Conservation (phyloP, 2,888 invertebrate genomes). For the Pantelozetes paolii region DNA sequence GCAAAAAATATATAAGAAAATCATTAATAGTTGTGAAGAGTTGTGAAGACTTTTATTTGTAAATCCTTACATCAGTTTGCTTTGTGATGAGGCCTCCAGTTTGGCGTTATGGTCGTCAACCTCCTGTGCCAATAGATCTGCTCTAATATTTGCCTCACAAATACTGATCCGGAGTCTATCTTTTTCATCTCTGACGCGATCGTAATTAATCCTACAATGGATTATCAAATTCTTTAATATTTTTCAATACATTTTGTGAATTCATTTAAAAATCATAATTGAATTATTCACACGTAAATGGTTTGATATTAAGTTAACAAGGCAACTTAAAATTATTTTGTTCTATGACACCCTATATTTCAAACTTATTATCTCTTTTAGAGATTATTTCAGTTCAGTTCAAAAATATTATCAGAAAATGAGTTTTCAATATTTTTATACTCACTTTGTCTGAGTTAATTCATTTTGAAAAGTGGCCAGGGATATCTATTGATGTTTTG, state of each 20-base stretch:
- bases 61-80: constrained; percentile 13
- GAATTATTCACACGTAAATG: too few relatives aligned
- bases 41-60: too few relatives aligned
- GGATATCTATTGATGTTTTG: background rate
- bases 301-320: too few relatives aligned
- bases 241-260: too few relatives aligned
- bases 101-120: constrained; percentile 75
- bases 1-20: background rate
- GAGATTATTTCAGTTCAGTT: too few relatives aligned
- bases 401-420: background rate
- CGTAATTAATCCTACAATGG: constrained; percentile 56
- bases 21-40: background rate
- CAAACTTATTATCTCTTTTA: too few relatives aligned
- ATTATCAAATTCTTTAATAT: background rate
- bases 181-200: constrained; percentile 69
- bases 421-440: background rate
- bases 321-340: too few relatives aligned
- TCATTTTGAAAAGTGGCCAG: constrained; percentile 33
- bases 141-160: constrained; percentile 73
- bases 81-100: constrained; percentile 17
- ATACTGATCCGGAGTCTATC: constrained; percentile 75
- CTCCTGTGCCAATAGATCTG: constrained; percentile 76
- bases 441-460: constrained; percentile 31
- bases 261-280: too few relatives aligned
- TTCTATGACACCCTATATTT: too few relatives aligned